Conservation (phyloP, 2,113 vertebrate species). For the Sakesphorus luctuosus region DNA sequence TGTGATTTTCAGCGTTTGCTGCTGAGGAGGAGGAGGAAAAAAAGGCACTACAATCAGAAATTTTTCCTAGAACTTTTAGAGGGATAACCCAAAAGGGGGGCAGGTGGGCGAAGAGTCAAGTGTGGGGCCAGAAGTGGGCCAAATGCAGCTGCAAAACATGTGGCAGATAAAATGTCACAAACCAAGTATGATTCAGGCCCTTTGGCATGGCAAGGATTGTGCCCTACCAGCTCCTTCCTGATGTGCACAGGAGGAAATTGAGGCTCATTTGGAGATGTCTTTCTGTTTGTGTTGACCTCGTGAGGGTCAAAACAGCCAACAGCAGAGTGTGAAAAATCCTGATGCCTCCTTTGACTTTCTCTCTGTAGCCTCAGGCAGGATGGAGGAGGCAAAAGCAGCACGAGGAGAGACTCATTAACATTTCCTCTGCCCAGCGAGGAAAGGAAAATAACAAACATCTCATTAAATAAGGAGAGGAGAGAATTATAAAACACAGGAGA, state of each 20-base stretch:
- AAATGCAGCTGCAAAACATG: accelerated
- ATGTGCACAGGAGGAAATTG: not conserved
- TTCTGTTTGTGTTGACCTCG: not conserved
- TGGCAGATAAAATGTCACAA: not conserved
- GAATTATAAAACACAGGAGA: not conserved
- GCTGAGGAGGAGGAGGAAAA: not conserved
- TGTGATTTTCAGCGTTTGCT: not conserved
- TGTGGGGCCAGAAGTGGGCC: accelerated
- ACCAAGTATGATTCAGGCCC: not conserved
- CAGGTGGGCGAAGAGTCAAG: not conserved
- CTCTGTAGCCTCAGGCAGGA: not conserved
- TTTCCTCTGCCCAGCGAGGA: not conserved
- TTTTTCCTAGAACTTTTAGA: not conserved
- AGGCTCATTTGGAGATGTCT: not conserved
- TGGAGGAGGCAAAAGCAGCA: not conserved
- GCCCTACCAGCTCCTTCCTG: not conserved
- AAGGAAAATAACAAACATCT: not conserved
- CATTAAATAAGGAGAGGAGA: not conserved
- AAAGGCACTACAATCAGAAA: not conserved
- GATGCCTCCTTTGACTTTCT: not conserved
- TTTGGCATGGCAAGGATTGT: not conserved
- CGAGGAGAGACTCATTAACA: not conserved
- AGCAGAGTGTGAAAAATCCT: not conserved
- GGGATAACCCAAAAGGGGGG: not conserved
- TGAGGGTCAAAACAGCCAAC: not conserved